Evolutionary conservation across 1,140 invertebrate genomes (phyloP), one percentile per base, ranked within the genome.

Genomic region (Elymnias hypermnestra): DNA sequence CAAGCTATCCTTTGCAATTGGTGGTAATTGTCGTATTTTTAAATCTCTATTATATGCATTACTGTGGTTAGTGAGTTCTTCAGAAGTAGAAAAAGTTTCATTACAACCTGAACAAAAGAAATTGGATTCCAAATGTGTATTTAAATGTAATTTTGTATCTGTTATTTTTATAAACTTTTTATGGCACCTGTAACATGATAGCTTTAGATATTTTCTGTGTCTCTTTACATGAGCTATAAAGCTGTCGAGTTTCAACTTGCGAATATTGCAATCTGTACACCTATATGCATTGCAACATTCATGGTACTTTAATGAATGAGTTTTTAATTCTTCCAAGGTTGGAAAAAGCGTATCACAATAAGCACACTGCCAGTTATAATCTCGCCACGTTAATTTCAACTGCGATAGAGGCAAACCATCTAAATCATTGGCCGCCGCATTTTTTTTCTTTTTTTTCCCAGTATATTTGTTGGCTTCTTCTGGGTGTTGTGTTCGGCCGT

Each of bases 331-430:
- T 1, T 65, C 57, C 4, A 74, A 31, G n/a, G 57, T 63, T 3
- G 61, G 39, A 41, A 76, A 81, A 36, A 65, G 49, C 7, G 67
- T 68, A 5, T 70, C 67, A 47, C 76, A 81, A 15, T 63, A 65
- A 0, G 61, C 49, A 56, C 76, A 81, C 3, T 64, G 33, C 76
- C 76, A 81, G 2, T 37, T 58, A 29, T 71, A 81, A 12, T 75
- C 68, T 12, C 65, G 56, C 76, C 76, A 81, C 3, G 56, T 44
- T 17, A 54, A 22, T 39, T 54, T 53, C 12, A 33, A n/a, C 10
- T 54, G 40, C 5, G 50, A 35, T 42, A 51, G 39, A 22, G 53
- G 45, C 26, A 41, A 33, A 0, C 22, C 40, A 10, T 57, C 45
- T 15, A 44, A 15, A 22, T 35, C 33, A 12, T 36, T 33, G 2